Evolutionary conservation across 2,797 vertebrate genomes (phyloP).

Genomic region (Phalanger gymnotis): DNA sequence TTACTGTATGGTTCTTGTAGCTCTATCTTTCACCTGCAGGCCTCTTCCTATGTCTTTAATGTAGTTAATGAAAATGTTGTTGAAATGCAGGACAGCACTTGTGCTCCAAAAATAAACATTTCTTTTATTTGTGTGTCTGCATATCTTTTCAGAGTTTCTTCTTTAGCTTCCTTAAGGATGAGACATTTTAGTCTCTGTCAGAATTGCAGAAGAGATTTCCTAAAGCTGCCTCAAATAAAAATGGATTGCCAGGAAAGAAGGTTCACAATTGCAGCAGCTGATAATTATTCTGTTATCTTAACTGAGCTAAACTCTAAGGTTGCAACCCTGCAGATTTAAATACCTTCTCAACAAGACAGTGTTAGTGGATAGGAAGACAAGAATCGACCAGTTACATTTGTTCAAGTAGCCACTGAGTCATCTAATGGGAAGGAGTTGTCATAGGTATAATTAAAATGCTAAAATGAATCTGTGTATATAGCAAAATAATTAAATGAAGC

Average conservation of each 20-base stretch:
- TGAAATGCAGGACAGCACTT: neutral
- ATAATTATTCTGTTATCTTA: neutral
- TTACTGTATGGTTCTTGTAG: neutral
- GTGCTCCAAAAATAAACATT: neutral
- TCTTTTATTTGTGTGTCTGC: neutral
- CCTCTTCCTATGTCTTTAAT: neutral
- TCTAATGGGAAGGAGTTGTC: neutral
- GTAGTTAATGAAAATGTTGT: neutral
- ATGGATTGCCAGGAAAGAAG: neutral
- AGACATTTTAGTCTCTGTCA: neutral
- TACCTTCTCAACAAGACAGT: neutral
- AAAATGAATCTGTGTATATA: neutral
- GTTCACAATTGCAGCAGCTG: neutral
- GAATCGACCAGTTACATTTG: neutral
- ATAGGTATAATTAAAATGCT: neutral
- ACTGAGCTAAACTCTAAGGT: neutral
- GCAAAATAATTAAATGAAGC: neutral
- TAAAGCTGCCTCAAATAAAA: neutral
- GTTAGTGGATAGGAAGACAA: neutral
- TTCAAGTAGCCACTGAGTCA: neutral
- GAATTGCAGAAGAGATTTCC: neutral
- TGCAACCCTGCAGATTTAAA: neutral
- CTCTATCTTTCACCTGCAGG: neutral
- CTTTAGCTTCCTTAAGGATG: neutral
- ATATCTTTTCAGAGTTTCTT: neutral